Evolutionary conservation across 2,113 vertebrate species (phyloP), one percentile per base, ranked within the genome.

Genomic region (Gila orcuttii): DNA sequence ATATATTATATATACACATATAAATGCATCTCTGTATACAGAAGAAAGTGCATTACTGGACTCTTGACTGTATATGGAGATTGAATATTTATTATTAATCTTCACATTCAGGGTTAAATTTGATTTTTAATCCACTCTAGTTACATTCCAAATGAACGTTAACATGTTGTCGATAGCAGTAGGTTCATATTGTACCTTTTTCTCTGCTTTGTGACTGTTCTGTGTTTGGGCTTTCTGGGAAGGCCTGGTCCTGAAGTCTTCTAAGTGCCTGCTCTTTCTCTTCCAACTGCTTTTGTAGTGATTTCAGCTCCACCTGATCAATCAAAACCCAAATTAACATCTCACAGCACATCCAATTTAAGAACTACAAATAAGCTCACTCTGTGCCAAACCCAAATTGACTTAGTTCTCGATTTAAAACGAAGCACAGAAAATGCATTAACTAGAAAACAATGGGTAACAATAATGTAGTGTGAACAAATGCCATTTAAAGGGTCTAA

Each of bases 261-360:
- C 93, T 94, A 59, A 99, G 94, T 88, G 97, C 96, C 0, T 86
- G 86, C 89, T 98, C 97, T 28, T 94, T 96, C 87, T 96, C 95
- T 80, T 97, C 96, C 79, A 99, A 92, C 85, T 96, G 96, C 83
- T 92, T 96, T 93, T 96, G 97, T 87, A 98, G 91, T 80, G 94
- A 92, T 66, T 92, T 90, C 83, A 99, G 91, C 50, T 99, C 97
- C 75, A 98, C 98, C 98, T 99, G 88, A n/a, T 4, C 39, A 73
- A 83, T 10, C 75, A 28, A 85, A 28, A 28, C 0, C 52, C 28
- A 85, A 2, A 75, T 8, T 25, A 57, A 75, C 6, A 3, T 6
- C 19, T 11, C 2, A 23, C 10, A 59, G 7, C 21, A 25, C n/a
- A 78, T 31, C 71, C 11, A n/a, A 80, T 28, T n/a, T 23, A 52